Base-by-base conservation (phyloP, 2,888 invertebrate genomes). In the Reticulitermes lucifugus region DNA sequence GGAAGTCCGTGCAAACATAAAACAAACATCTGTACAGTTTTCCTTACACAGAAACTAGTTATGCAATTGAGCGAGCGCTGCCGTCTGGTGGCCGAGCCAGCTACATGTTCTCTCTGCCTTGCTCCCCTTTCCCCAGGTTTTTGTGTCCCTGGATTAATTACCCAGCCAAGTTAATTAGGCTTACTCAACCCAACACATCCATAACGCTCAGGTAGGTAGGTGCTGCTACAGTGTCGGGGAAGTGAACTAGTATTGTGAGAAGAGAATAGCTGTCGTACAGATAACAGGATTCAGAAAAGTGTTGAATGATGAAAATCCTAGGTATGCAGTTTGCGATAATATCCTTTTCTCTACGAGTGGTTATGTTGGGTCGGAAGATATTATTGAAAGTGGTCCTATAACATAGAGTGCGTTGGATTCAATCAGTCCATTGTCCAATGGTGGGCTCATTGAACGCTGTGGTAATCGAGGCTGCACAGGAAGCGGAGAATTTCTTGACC, bases 81-180 rank as follows among this genome's bases (percentile, higher is more conserved):
- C 22, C 14, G 60, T 80, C 51, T 60, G 60, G 35, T 35, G 35
- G 60, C 60, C 80, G 21, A 59, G 60, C 14, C 60, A 29, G 60
- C 35, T 60, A 29, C 60, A 80, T 80, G 22, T 60, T 25, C 60
- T 41, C 29, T n/a, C 79, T 55, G 29, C 25, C 71, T 75, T 10
- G 41, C 77, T 70, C 65, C 79, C 65, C 46, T 46, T 25, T 51
- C 25, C 65, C 43, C 79, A 46, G 21, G 77, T 77, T 83, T 75
- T 79, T 81, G 70, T 21, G 81, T 79, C 79, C 84, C 80, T 81
- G 81, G 84, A 84, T 84, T 84, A 84, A 84, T 84, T 84, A 84
- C 81, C 70, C 73, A 81, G 84, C 71, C 84, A 81, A 81, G 84
- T 84, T 84, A 84, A 84, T 84, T 84, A 81, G 84, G 84, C 84